Evolutionary conservation across 1,140 invertebrate genomes (phyloP).

Genomic region (Zaprionus inermis): DNA sequence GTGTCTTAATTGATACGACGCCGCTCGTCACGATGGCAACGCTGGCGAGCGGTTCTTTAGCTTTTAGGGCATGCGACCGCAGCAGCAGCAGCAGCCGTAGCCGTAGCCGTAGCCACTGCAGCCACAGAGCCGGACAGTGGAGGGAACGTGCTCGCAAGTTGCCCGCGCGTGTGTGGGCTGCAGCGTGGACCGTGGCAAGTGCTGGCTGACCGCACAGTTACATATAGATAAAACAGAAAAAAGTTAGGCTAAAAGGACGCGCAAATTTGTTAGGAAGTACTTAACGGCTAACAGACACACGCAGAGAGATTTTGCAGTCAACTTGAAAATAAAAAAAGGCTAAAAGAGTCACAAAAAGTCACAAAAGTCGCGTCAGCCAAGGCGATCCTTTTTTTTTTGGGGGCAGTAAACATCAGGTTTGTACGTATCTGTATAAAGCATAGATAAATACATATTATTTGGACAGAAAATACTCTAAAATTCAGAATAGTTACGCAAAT

Average conservation of each 20-base stretch:
- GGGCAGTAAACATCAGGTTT: too few relatives aligned
- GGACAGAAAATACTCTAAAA: too few relatives aligned
- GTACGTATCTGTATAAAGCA: too few relatives aligned
- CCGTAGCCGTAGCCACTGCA: slow-evolving; percentile 1
- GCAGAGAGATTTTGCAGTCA: background rate
- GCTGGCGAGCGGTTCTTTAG: slow-evolving; percentile 48
- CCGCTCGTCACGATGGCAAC: slow-evolving; percentile 6
- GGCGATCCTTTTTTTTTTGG: background rate
- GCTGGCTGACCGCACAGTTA: slow-evolving; percentile 33
- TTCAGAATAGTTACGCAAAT: too few relatives aligned
- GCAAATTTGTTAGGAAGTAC: slow-evolving; percentile 36
- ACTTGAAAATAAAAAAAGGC: background rate
- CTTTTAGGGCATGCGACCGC: slow-evolving; percentile 71
- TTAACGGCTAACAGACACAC: slow-evolving; percentile 14
- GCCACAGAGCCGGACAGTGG: slow-evolving; percentile 1
- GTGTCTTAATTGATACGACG: slow-evolving; percentile 42
- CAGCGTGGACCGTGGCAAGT: background rate
- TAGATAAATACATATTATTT: too few relatives aligned
- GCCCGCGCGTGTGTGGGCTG: background rate
- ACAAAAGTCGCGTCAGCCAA: background rate
- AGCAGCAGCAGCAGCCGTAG: slow-evolving; percentile 44
- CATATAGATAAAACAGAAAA: slow-evolving; percentile 16
- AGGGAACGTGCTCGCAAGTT: background rate
- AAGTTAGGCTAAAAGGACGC: slow-evolving; percentile 30
- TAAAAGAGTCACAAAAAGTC: background rate